Conservation (phyloP, 2,113 vertebrate genomes). For the Lepus europaeus region DNA sequence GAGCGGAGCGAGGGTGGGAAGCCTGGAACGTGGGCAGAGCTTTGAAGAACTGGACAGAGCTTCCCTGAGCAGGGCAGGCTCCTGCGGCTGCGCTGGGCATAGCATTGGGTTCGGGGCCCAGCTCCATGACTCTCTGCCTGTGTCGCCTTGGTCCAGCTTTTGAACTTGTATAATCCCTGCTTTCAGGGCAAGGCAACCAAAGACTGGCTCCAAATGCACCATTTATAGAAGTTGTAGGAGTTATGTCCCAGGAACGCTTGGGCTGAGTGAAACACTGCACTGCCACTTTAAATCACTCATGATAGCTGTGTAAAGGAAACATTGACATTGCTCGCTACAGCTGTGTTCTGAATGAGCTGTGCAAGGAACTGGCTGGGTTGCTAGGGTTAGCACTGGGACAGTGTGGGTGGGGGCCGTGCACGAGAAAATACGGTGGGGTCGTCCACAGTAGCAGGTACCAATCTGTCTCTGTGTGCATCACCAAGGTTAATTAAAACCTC, state of each 20-base stretch:
- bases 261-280: not conserved
- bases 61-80: not conserved
- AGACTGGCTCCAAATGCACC: not conserved
- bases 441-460: no score
- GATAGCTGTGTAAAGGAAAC: slow-evolving; percentile 10
- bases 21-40: rapidly evolving
- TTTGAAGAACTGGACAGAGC: no score
- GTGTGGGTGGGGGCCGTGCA: not conserved
- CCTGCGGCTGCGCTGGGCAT: not conserved
- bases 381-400: not conserved
- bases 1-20: not conserved
- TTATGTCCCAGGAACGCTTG: not conserved
- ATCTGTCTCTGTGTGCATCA: not conserved
- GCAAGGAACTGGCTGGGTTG: not conserved
- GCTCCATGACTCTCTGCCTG: not conserved
- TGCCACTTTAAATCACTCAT: slow-evolving; percentile 17
- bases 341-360: not conserved
- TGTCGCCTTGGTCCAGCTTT: not conserved
- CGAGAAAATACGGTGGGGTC: not conserved
- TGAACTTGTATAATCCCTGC: rapidly evolving
- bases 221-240: not conserved
- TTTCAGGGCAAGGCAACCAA: not conserved
- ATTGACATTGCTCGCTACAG: not conserved
- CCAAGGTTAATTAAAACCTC: not conserved
- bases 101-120: not conserved